phyloP scores from a whole-genome alignment of 2,888 invertebrate genomes.

The Smittia aterrima region DNA sequence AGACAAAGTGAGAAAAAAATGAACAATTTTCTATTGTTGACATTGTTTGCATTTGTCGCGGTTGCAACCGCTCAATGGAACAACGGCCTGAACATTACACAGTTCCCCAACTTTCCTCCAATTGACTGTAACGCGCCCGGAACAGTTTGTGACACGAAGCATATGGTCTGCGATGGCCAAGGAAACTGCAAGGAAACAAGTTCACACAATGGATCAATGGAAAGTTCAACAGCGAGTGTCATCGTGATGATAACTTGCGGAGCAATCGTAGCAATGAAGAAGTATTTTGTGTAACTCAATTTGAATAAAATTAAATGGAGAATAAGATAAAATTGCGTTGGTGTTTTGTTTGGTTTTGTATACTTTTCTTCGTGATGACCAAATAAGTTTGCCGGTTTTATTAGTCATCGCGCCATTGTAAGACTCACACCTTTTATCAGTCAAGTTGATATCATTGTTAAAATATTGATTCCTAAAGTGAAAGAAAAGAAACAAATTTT shows the following conservation, averaged over 20 bases:
- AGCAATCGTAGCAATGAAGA: background rate
- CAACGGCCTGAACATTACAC: background rate
- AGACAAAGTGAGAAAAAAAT: background rate
- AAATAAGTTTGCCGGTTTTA: too few species aligned
- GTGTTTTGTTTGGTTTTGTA: too few species aligned
- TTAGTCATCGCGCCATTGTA: too few species aligned
- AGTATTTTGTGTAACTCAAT: background rate
- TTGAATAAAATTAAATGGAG: background rate
- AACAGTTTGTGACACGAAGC: background rate
- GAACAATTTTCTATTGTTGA: background rate
- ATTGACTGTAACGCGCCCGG: constrained; percentile 7
- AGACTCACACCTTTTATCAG: too few species aligned
- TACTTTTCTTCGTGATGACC: too few species aligned
- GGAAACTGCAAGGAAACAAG: background rate
- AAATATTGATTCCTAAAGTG: too few species aligned
- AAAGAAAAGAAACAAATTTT: too few species aligned
- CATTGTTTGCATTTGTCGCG: background rate
- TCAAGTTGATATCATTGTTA: too few species aligned
- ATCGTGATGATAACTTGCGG: background rate
- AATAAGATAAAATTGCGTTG: background rate
- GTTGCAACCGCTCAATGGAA: background rate
- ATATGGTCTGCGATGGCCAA: background rate
- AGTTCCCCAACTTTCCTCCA: background rate
- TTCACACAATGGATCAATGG: background rate
- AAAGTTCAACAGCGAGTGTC: background rate